A percentile compares a stretch with the other conserved stretches of the same genome.
phyloP scores from a whole-genome alignment of 1,140 invertebrate genomes.

The Spodoptera frugiperda region DNA sequence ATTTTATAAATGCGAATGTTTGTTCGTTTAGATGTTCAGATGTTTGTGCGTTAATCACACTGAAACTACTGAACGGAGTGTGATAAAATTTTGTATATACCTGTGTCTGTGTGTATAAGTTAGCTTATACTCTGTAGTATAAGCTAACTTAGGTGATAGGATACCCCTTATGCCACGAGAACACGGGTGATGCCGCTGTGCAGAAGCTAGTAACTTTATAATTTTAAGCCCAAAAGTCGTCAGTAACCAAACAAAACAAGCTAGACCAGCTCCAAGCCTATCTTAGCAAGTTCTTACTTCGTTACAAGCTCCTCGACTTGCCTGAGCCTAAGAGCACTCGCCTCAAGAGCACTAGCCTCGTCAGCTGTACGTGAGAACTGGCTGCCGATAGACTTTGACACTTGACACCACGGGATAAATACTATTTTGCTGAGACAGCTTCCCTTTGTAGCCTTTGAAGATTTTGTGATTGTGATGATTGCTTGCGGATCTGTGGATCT shows the following conservation, averaged over 20 bases:
- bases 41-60: too few relatives aligned
- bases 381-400: conserved; percentile 19
- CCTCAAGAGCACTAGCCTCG: conserved; percentile 23
- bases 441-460: not conserved
- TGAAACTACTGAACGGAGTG: too few relatives aligned
- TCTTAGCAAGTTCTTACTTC: conserved; percentile 14
- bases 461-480: not conserved
- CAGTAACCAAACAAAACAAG: not conserved
- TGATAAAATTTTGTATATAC: too few relatives aligned
- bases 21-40: too few relatives aligned
- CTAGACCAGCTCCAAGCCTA: not conserved
- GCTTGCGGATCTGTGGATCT: not conserved
- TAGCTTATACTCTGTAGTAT: too few relatives aligned
- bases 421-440: not conserved
- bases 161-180: too few relatives aligned
- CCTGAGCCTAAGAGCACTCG: conserved; percentile 3
- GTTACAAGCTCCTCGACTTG: conserved; percentile 10
- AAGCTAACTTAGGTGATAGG: too few relatives aligned
- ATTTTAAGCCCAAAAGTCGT: too few relatives aligned
- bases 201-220: too few relatives aligned
- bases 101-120: too few relatives aligned
- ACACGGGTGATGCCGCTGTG: too few relatives aligned
- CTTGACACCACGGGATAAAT: conserved; percentile 18
- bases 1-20: too few relatives aligned
- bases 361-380: conserved; percentile 24